Conservation (phyloP, 2,888 invertebrate genomes). For the Trichogramma evanescens region DNA sequence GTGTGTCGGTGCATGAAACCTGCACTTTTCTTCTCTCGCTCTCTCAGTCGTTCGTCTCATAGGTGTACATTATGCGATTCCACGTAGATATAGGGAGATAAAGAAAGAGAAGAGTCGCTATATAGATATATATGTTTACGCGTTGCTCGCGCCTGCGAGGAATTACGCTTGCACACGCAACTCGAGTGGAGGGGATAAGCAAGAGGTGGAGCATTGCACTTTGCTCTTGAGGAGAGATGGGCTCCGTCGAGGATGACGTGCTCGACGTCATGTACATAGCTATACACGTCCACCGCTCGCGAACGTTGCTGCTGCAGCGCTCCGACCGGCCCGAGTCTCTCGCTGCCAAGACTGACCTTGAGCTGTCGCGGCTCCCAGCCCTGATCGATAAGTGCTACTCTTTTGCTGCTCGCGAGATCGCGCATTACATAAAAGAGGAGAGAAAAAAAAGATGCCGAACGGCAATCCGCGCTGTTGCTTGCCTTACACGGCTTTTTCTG, state of each 20-base stretch:
- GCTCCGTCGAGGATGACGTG: background rate
- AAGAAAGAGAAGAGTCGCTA: too few relatives aligned
- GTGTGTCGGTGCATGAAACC: too few relatives aligned
- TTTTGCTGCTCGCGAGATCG: background rate
- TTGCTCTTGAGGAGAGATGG: background rate
- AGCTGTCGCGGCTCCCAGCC: slow-evolving; percentile 3
- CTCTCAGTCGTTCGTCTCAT: too few relatives aligned
- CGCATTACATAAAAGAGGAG: background rate
- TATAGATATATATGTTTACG: too few relatives aligned
- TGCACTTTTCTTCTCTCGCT: too few relatives aligned
- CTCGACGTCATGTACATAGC: background rate
- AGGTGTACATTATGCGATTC: too few relatives aligned
- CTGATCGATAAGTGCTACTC: slow-evolving; percentile 14
- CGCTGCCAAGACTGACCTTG: slow-evolving; percentile 13
- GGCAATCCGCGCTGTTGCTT: background rate
- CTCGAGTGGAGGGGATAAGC: background rate
- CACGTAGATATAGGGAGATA: too few relatives aligned
- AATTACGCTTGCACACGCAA: background rate
- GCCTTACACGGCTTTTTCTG: background rate
- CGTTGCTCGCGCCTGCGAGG: background rate
- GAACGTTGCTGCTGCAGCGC: too few relatives aligned
- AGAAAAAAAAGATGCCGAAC: background rate
- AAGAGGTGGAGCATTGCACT: background rate
- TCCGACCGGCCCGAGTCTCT: background rate
- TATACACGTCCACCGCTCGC: slow-evolving; percentile 8